Conservation (phyloP, 2,113 vertebrate species). For the Mesoclemmys tuberculata region DNA sequence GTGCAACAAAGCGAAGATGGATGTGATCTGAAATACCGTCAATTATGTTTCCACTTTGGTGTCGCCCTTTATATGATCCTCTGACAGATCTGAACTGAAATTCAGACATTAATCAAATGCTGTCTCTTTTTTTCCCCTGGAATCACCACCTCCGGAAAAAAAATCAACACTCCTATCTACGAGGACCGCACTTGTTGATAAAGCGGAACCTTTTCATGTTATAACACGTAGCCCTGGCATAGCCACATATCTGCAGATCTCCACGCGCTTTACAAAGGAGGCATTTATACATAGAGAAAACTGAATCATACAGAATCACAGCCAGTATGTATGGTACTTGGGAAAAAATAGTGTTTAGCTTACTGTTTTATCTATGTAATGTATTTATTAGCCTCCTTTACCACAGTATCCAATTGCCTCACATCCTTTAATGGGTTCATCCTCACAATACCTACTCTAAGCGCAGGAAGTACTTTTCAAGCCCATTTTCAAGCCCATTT, state of each 20-base stretch:
- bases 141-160: not conserved
- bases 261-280: not conserved
- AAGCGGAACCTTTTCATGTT: not conserved
- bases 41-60: slow-evolving; percentile 52
- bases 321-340: not conserved
- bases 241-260: not conserved
- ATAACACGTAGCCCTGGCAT: not conserved
- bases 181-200: not conserved
- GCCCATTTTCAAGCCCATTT: not conserved
- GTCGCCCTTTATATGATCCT: not conserved
- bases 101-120: slow-evolving; percentile 49
- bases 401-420: not conserved
- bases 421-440: not conserved
- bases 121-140: slow-evolving; percentile 21
- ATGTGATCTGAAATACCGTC: slow-evolving; percentile 29
- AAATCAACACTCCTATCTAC: not conserved
- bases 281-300: not conserved
- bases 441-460: not conserved
- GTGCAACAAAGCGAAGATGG: not conserved
- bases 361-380: not conserved
- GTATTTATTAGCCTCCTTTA: not conserved
- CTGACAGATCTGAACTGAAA: slow-evolving; percentile 20
- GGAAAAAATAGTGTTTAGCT: not conserved
- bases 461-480: not conserved
- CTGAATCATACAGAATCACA: not conserved